phyloP scores from a whole-genome alignment of 2,113 vertebrate genomes.

The Collichthys lucidus region DNA sequence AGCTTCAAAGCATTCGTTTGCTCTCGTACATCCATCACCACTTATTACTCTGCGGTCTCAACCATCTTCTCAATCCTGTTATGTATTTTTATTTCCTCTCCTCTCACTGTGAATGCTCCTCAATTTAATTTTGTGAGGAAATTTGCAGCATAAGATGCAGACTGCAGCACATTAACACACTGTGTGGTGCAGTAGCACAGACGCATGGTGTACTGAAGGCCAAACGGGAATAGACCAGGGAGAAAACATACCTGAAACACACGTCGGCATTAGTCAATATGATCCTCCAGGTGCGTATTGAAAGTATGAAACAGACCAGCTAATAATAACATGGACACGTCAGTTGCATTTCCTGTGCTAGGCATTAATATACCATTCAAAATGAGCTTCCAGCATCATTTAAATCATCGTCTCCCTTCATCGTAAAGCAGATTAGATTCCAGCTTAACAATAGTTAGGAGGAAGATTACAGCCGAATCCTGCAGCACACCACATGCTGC shows the following conservation, averaged over 20 bases:
- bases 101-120: constrained; percentile 17
- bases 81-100: neutral
- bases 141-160: constrained; percentile 43
- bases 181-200: constrained; percentile 34
- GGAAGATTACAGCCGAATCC: constrained; percentile 69
- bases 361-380: constrained; percentile 12
- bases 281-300: constrained; percentile 2
- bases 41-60: constrained; percentile 48
- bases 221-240: constrained; percentile 5
- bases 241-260: constrained; percentile 6
- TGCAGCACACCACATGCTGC: constrained; percentile 56
- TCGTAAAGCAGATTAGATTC: constrained; percentile 74
- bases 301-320: neutral
- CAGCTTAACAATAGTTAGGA: constrained; percentile 63
- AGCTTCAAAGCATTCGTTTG: constrained; percentile 64
- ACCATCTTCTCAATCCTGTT: constrained; percentile 24
- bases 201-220: constrained; percentile 23
- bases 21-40: constrained; percentile 28
- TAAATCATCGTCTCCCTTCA: constrained; percentile 55
- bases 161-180: constrained; percentile 15
- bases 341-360: neutral
- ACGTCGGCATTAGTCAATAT: constrained; percentile 14
- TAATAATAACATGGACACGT: constrained; percentile 24
- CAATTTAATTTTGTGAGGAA: constrained; percentile 52
- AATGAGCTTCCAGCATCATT: constrained; percentile 27